Base-by-base conservation (phyloP, 2,888 invertebrate genomes). In the Drosophila mayaguana region DNA sequence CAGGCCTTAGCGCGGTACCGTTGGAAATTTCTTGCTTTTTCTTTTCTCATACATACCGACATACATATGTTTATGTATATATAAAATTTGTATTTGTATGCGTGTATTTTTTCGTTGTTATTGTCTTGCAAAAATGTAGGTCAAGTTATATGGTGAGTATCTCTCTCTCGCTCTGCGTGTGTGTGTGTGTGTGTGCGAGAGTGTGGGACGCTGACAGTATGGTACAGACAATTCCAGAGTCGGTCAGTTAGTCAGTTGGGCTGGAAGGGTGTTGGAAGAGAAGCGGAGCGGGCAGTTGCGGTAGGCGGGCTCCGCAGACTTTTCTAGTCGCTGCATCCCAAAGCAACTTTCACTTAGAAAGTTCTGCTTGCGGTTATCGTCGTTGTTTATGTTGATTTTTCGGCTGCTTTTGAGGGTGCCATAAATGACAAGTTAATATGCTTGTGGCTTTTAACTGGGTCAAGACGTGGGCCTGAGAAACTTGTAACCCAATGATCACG, bases 281-380 rank as follows among this genome's bases (percentile, higher is more conserved):
- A 28, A n/a, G 25, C 36, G 14, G 20, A 12, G 51, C 38, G n/a
- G 11, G 43, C 55, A 54, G 55, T 38, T 55, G 55, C 40, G 42
- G 55, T 42, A 55, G 56, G 42, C 43, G 43, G 32, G 16, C 32
- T 2, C 63, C 65, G 70, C 59, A 88, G 81, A 81, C 86, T 88
- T 90, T 88, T 90, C 90, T 88, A 86, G 90, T 83, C 81, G 78
- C 87, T 81, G 72, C 71, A 80, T 75, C 72, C 60, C 74, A 63
- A 63, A 70, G 57, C 75, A 83, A 91, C 91, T 91, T 91, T 91
- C 91, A 91, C 91, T 91, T 91, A 91, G 91, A 91, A 91, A 91
- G 91, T 91, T 91, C 91, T 91, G 91, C 91, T 91, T 83, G 88
- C 84, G 83, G 87, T 90, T 81, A 78, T 78, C 63, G 66, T 65